Base-by-base conservation (phyloP, 2,888 invertebrate genomes). In the Platycnemis pennipes region DNA sequence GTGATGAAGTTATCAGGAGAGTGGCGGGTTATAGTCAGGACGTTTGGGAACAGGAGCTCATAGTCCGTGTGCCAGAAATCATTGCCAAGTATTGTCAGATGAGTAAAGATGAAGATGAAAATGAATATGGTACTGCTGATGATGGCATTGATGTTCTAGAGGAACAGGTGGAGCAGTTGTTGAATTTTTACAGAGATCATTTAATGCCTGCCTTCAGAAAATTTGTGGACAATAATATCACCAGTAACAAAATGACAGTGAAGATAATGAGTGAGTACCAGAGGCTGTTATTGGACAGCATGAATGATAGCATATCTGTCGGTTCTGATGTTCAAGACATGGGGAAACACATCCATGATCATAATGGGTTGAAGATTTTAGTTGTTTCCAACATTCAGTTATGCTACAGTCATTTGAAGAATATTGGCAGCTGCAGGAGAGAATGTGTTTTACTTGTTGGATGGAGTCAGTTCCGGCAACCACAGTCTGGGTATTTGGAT, bases 231-330 rank as follows among this genome's bases (percentile, higher is more conserved):
- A 37, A 26, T 37, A 77, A 26, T 13, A 37, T 77, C 77, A 77
- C 77, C 1, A 77, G 77, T 77, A 77, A 77, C 26, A 77, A 77
- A 37, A 37, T 77, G 77, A 77, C 37, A 11, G 77, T 77, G 11
- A 77, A 77, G 37, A 77, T 37, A 37, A 77, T 77, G 77, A 77
- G 77, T 77, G 77, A 77, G 1, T 77, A 77, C 77, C 77, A 77
- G 37, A 77, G 16, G 77, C 77, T 77, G 31, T 77, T 77, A 13
- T 26, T 77, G 11, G 26, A 77, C 31, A 37, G 77, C 16, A 37
- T 77, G 37, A 77, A 77, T 77, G 77, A 37, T 31, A 77, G 77
- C 2, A 37, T 77, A 37, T 77, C 77, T 4, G 77, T 77, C 11
- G 77, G 77, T 11, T 26, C 77, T 37, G 37, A 77, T 11, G 77